These are phyloP conservation scores for Colaptes auratus DNA, from an alignment of 2,113 vertebrate genomes.

Conservation along the genomic window DNA sequence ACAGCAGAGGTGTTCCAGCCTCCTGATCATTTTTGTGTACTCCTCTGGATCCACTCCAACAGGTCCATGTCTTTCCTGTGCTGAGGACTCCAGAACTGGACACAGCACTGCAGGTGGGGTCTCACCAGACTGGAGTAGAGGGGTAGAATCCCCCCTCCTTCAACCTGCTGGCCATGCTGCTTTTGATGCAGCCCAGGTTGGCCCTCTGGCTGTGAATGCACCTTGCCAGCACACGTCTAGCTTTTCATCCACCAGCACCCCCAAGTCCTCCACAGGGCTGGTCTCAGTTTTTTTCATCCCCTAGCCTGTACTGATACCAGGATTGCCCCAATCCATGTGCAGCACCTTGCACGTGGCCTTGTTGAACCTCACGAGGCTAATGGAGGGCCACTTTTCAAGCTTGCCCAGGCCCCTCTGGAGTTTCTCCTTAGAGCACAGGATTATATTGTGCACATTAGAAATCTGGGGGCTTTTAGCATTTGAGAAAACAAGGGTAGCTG, in stretches of 20 bases:
- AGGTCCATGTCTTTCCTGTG: background rate
- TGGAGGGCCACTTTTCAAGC: background rate
- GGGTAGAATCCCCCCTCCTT: background rate
- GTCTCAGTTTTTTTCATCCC: background rate
- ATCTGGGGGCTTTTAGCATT: background rate
- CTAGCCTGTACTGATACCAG: background rate
- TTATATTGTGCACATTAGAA: background rate
- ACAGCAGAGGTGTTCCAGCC: background rate
- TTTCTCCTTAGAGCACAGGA: background rate
- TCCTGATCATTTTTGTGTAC: background rate
- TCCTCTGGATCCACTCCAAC: background rate
- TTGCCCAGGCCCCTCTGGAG: background rate
- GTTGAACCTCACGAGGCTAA: background rate
- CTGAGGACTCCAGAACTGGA: background rate
- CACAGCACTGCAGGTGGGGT: background rate
- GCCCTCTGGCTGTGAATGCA: background rate
- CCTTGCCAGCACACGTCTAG: background rate
- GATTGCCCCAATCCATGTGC: background rate
- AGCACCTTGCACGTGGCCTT: background rate
- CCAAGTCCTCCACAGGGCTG: background rate
- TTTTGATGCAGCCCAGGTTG: background rate
- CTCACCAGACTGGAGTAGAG: background rate
- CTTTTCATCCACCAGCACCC: background rate
- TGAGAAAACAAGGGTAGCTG: background rate
- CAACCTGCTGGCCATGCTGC: background rate